Percentiles rank a stretch among this genome's conserved stretches.
These are phyloP conservation scores for Drosophila repleta DNA, from an alignment of 1,140 invertebrate species.

Conservation along the genomic window DNA sequence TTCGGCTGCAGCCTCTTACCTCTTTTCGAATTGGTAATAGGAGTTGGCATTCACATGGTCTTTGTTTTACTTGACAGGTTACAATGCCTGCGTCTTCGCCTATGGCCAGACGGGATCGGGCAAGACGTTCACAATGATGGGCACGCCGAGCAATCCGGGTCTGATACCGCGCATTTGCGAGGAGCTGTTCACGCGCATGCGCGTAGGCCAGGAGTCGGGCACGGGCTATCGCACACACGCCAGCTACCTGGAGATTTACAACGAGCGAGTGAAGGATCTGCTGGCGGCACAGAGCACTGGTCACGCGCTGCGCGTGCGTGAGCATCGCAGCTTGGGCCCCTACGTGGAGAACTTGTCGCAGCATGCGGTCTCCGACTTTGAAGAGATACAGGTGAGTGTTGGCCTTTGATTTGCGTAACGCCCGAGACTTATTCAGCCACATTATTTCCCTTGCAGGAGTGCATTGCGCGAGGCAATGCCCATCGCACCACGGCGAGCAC, in stretches of 20 bases:
- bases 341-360: conserved; percentile 96
- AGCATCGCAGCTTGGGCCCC: conserved; percentile 95
- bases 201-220: conserved; percentile 91
- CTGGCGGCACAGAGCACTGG: conserved; percentile 88
- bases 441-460: conserved; percentile 85
- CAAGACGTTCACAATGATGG: conserved; percentile 99
- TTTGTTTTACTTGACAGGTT: conserved; percentile 86
- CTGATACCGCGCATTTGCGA: conserved; percentile 95
- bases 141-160: conserved; percentile 91
- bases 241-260: conserved; percentile 96
- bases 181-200: conserved; percentile 90
- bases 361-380: conserved; percentile 93
- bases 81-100: conserved; percentile 99
- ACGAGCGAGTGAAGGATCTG: conserved; percentile 95
- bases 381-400: conserved; percentile 89
- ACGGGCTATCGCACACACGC: conserved; percentile 93
- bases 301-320: conserved; percentile 92
- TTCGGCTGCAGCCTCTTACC: conserved; percentile 2
- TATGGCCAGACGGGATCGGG: conserved; percentile 93
- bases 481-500: conserved; percentile 92
- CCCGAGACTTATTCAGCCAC: not conserved
- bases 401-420: not conserved
- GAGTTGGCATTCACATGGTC: conserved; percentile 12
- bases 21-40: conserved; percentile 16
- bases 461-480: conserved; percentile 91